Percentiles rank a stretch among this genome's conserved stretches.
Evolutionary conservation across 2,113 vertebrate genomes (phyloP).

Genomic region (Periophthalmodon schlosseri): DNA sequence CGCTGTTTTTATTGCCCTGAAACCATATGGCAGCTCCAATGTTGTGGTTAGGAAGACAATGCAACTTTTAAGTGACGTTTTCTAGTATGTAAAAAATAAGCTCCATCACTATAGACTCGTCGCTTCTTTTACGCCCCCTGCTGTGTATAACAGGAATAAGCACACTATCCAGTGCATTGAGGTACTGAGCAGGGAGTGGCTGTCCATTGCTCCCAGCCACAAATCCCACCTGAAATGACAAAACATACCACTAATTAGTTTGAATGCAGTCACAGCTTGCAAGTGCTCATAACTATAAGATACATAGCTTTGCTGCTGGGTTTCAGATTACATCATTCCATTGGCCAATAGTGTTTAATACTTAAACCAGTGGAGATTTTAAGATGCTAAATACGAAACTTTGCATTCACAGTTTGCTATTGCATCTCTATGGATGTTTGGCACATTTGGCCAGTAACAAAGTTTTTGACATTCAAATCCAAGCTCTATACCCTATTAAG

Average conservation of each 20-base stretch:
- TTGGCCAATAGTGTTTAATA: background rate
- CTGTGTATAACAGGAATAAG: conserved; percentile 93
- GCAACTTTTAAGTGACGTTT: conserved; percentile 84
- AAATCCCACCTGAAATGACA: conserved; percentile 86
- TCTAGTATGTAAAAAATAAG: conserved; percentile 98
- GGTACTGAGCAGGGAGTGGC: conserved; percentile 89
- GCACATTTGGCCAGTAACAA: too few species aligned
- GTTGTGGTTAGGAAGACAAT: conserved; percentile 33
- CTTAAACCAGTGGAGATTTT: too few species aligned
- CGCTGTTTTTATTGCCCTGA: conserved; percentile 46
- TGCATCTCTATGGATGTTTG: too few species aligned
- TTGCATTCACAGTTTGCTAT: too few species aligned
- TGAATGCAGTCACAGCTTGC: conserved; percentile 2
- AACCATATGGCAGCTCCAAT: conserved; percentile 26
- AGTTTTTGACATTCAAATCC: too few species aligned
- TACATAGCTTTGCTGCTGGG: background rate
- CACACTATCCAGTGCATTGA: conserved; percentile 92
- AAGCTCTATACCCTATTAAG: too few species aligned
- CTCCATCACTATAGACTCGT: conserved; percentile 90
- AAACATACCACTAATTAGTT: conserved; percentile 25
- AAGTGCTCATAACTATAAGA: background rate
- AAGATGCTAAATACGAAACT: background rate
- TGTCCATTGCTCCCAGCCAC: conserved; percentile 94
- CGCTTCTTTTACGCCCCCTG: conserved; percentile 87
- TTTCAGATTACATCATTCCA: background rate